phyloP scores from a whole-genome alignment of 2,888 invertebrate species.

The Nomada hirtipes region DNA sequence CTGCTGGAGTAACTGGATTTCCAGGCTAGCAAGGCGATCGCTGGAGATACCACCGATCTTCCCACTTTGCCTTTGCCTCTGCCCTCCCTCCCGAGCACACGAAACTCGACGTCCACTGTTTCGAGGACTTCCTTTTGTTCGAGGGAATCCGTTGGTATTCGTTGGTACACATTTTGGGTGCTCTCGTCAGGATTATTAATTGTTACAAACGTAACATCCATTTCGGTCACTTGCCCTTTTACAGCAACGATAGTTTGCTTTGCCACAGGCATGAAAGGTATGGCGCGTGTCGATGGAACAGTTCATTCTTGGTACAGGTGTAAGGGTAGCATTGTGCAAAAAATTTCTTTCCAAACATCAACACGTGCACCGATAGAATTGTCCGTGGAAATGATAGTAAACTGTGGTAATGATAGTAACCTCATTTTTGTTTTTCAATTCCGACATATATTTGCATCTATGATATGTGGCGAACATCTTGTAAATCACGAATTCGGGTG shows the following conservation, averaged over 20 bases:
- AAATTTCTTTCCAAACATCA: too few relatives aligned
- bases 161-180: background rate
- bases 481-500: background rate
- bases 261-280: too few relatives aligned
- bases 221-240: too few relatives aligned
- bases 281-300: too few relatives aligned
- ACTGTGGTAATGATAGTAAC: too few relatives aligned
- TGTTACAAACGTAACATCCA: too few relatives aligned
- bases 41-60: slow-evolving; percentile 56
- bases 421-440: too few relatives aligned
- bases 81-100: background rate
- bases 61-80: slow-evolving; percentile 50
- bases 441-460: background rate
- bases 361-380: too few relatives aligned
- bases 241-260: too few relatives aligned
- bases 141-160: background rate
- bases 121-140: background rate
- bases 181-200: background rate
- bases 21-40: slow-evolving; percentile 71
- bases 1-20: slow-evolving; percentile 71
- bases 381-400: too few relatives aligned
- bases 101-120: background rate
- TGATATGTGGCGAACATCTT: background rate
- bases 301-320: too few relatives aligned
- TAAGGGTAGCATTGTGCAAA: too few relatives aligned